A percentile compares a stretch with the other conserved stretches of the same genome.
These are phyloP conservation scores for Callipepla squamata DNA, from an alignment of 2,113 vertebrate genomes.

Conservation along the genomic window DNA sequence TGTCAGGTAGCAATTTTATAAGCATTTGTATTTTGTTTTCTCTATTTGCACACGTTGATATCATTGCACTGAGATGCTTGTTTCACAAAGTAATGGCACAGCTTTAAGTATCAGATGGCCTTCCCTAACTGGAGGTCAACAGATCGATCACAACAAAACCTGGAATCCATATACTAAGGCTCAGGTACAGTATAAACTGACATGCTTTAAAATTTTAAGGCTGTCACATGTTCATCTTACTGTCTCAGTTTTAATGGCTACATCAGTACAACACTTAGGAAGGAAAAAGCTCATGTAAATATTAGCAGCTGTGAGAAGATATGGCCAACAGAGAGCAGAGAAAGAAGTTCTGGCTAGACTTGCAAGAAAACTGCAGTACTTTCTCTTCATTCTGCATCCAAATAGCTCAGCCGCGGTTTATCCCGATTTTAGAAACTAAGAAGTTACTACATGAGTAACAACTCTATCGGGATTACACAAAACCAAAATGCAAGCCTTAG, in stretches of 20 bases:
- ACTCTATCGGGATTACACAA: neutral
- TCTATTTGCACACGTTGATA: conserved; percentile 14
- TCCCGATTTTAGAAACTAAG: neutral
- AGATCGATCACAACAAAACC: conserved; percentile 3
- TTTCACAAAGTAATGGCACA: neutral
- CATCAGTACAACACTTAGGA: neutral
- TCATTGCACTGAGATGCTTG: neutral
- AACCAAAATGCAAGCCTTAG: neutral
- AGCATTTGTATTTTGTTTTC: conserved; percentile 21
- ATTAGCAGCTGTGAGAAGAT: neutral
- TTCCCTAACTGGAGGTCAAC: neutral
- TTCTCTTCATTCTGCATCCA: neutral
- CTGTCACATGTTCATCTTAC: neutral
- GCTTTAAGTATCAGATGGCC: neutral
- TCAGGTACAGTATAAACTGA: neutral
- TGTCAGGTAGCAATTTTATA: conserved; percentile 31
- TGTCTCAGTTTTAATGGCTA: neutral
- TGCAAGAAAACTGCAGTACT: neutral
- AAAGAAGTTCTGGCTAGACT: neutral
- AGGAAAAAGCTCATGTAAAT: conserved; percentile 35
- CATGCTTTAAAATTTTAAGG: neutral
- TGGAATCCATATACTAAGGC: neutral
- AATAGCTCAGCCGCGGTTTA: neutral
- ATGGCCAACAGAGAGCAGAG: neutral
- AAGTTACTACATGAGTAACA: neutral